Percentiles rank a stretch among this genome's conserved stretches.
Conservation (phyloP, 2,113 vertebrate genomes). For the Ciconia stormi region DNA sequence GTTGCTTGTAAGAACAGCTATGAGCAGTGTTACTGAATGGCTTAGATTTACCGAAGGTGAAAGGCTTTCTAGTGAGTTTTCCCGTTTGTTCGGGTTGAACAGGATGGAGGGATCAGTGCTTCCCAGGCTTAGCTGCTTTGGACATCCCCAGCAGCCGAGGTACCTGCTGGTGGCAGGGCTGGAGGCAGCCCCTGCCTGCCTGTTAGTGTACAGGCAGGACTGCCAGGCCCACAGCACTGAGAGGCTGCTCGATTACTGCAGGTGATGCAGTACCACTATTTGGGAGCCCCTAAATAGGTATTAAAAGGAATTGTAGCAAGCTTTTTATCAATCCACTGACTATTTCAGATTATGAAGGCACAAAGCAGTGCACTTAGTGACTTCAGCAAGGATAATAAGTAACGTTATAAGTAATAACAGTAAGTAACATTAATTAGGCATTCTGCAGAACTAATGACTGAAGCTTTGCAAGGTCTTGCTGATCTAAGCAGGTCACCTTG, state of each 20-base stretch:
- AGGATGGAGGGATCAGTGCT: neutral
- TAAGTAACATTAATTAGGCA: neutral
- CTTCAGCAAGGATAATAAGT: neutral
- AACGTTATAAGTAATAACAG: too few relatives aligned
- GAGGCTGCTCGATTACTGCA: accelerated
- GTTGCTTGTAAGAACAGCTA: neutral
- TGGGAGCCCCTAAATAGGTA: neutral
- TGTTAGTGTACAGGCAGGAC: accelerated
- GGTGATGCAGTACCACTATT: neutral
- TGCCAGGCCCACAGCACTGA: neutral
- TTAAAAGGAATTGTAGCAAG: neutral
- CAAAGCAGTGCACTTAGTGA: neutral
- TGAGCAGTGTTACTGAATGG: neutral
- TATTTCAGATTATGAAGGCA: neutral
- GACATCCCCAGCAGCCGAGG: neutral
- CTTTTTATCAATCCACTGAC: neutral
- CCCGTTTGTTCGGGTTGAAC: neutral
- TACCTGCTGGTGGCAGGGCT: neutral
- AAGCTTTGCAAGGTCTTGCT: neutral
- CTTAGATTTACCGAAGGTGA: neutral
- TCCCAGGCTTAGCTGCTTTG: neutral
- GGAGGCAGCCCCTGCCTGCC: neutral
- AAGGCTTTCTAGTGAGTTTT: neutral
- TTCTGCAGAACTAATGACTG: neutral
- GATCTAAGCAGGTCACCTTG: conserved; percentile 39